Conservation (phyloP, 2,797 vertebrate genomes). For the Takifugu ocellatus region DNA sequence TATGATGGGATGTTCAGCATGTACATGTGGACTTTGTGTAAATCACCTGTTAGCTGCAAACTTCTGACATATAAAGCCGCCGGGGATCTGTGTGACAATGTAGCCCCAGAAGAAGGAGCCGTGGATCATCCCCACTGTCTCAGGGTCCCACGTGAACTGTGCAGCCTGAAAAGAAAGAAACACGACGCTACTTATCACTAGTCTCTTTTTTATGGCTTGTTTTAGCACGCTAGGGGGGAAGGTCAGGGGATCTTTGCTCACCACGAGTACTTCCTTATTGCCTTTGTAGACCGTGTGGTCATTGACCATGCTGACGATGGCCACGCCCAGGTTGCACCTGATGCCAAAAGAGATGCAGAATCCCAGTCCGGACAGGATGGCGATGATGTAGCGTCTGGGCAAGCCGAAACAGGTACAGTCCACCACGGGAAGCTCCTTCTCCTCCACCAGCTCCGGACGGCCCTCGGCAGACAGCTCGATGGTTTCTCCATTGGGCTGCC, state of each 20-base stretch:
- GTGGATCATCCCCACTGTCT: slow-evolving; percentile 94
- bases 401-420: slow-evolving; percentile 93
- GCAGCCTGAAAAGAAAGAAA: slow-evolving; percentile 73
- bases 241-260: slow-evolving; percentile 45
- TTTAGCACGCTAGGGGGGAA: too few species aligned
- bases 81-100: slow-evolving; percentile 92
- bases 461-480: slow-evolving; percentile 87
- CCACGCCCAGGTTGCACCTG: slow-evolving; percentile 92
- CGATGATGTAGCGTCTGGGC: slow-evolving; percentile 90
- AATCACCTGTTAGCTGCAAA: slow-evolving; percentile 84
- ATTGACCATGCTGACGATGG: slow-evolving; percentile 95
- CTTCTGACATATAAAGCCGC: slow-evolving; percentile 89
- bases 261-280: slow-evolving; percentile 85
- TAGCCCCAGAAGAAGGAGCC: slow-evolving; percentile 96
- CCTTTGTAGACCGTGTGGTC: slow-evolving; percentile 86
- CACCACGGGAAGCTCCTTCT: slow-evolving; percentile 80
- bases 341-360: slow-evolving; percentile 98
- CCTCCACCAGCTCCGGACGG: slow-evolving; percentile 79
- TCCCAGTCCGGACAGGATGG: slow-evolving; percentile 88
- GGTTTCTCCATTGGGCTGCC: slow-evolving; percentile 84
- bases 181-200: neutral
- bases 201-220: too few species aligned
- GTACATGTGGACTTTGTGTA: neutral
- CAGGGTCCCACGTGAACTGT: slow-evolving; percentile 91
- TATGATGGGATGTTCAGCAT: too few species aligned